phyloP scores from a whole-genome alignment of 2,113 vertebrate species.

The Noctilio leporinus region DNA sequence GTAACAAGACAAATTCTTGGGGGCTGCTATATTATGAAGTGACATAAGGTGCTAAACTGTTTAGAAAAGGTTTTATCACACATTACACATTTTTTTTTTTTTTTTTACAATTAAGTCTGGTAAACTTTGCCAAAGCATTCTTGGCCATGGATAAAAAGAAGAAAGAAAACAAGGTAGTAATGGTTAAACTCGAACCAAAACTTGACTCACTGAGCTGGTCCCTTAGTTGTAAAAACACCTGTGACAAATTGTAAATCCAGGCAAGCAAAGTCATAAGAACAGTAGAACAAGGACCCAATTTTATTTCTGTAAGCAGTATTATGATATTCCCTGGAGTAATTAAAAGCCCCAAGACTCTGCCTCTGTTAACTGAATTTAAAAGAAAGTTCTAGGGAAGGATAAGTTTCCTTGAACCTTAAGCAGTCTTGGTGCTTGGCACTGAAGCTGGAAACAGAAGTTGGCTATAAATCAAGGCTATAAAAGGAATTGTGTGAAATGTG shows the following conservation, averaged over 20 bases:
- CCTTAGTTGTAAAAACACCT: neutral
- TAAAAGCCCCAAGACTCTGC: neutral
- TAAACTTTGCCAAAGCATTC: neutral
- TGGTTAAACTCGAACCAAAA: neutral
- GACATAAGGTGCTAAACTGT: neutral
- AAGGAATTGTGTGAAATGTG: conserved; percentile 30
- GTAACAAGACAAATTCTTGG: neutral
- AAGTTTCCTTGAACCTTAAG: conserved; percentile 45
- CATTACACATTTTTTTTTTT: neutral
- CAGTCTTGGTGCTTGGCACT: conserved; percentile 42
- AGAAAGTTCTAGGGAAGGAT: conserved; percentile 50
- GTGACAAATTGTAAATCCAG: neutral
- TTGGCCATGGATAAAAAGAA: neutral
- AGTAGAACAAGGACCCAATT: neutral
- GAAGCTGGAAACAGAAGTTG: conserved; percentile 56
- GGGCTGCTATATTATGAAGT: neutral
- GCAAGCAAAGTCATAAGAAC: neutral
- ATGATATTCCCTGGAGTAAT: neutral
- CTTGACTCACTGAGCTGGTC: neutral
- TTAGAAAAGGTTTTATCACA: conserved; percentile 2
- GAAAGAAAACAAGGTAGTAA: neutral
- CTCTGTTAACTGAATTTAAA: conserved; percentile 42
- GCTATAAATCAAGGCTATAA: conserved; percentile 60
- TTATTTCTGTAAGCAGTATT: neutral
- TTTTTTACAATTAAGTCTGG: neutral